Percentiles rank a stretch among this genome's conserved stretches.
Evolutionary conservation across 2,888 invertebrate species (phyloP).

Genomic region (Theretra japonica): DNA sequence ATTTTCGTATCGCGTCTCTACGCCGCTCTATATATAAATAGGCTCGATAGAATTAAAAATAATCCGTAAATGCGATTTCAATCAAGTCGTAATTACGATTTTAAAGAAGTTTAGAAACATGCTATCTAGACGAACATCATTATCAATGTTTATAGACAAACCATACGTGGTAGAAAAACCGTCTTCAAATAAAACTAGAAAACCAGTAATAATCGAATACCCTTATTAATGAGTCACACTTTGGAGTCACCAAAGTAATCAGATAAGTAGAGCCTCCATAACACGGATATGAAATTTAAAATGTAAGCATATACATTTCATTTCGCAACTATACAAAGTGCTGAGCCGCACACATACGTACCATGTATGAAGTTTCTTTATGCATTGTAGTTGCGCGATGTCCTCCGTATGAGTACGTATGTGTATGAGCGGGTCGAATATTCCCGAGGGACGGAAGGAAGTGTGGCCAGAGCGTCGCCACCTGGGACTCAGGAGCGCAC

Average conservation of each 20-base stretch:
- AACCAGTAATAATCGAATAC: too few relatives aligned
- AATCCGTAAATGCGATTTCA: too few relatives aligned
- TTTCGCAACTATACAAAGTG: slow-evolving; percentile 8
- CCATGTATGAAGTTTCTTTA: slow-evolving; percentile 33
- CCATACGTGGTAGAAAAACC: too few relatives aligned
- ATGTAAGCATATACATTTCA: background rate
- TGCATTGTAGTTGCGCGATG: slow-evolving; percentile 39
- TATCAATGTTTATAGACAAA: too few relatives aligned
- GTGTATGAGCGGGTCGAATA: slow-evolving; percentile 62
- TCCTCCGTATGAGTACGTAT: slow-evolving; percentile 42
- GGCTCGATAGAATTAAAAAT: too few relatives aligned
- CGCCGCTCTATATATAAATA: too few relatives aligned
- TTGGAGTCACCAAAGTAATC: background rate
- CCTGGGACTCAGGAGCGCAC: slow-evolving; percentile 68
- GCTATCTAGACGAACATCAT: too few relatives aligned
- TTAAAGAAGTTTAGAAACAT: too few relatives aligned
- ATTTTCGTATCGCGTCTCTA: too few relatives aligned
- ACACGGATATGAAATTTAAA: background rate
- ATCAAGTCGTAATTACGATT: too few relatives aligned
- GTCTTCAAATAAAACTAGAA: too few relatives aligned
- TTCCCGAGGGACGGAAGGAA: slow-evolving; percentile 77
- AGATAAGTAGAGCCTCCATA: background rate
- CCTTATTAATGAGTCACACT: background rate
- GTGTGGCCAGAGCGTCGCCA: slow-evolving; percentile 78
- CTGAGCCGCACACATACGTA: background rate